These are phyloP conservation scores for Meiosimyza platycephala DNA, from an alignment of 2,888 invertebrate genomes.

Conservation along the genomic window DNA sequence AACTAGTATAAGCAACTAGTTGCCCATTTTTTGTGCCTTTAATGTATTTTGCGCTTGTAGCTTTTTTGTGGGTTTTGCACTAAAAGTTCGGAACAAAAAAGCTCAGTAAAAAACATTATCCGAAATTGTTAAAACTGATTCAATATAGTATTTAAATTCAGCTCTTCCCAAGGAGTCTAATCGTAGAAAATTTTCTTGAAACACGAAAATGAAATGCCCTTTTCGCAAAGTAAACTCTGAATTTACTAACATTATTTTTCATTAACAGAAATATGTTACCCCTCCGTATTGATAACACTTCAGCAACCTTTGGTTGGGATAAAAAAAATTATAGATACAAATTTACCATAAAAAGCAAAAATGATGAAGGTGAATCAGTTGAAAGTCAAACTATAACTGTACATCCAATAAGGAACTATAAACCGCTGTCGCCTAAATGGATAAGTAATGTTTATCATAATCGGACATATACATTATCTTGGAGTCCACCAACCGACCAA, in stretches of 20 bases:
- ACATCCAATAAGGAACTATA: slow-evolving; percentile 39
- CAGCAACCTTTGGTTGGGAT: slow-evolving; percentile 49
- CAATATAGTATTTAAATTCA: no score
- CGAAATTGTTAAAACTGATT: no score
- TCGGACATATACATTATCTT: slow-evolving; percentile 78
- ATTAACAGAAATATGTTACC: slow-evolving; percentile 34
- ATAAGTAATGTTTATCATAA: slow-evolving; percentile 79
- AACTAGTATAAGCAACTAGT: no score
- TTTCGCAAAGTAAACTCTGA: background rate
- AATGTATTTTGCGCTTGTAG: no score
- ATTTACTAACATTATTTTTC: slow-evolving; percentile 1
- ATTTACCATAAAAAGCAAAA: slow-evolving; percentile 50
- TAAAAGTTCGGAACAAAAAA: no score
- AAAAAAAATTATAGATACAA: slow-evolving; percentile 45
- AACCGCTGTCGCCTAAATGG: slow-evolving; percentile 42
- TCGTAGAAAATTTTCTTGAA: background rate
- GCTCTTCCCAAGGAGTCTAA: background rate
- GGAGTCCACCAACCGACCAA: slow-evolving; percentile 71
- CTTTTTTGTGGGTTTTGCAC: no score
- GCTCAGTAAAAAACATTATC: no score
- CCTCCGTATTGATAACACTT: slow-evolving; percentile 43
- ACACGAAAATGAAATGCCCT: background rate
- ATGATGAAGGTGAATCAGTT: slow-evolving; percentile 48
- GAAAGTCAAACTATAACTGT: slow-evolving; percentile 42
- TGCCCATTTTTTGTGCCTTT: no score